Conservation (phyloP, 2,888 invertebrate genomes). For the Cremastinae sp. region DNA sequence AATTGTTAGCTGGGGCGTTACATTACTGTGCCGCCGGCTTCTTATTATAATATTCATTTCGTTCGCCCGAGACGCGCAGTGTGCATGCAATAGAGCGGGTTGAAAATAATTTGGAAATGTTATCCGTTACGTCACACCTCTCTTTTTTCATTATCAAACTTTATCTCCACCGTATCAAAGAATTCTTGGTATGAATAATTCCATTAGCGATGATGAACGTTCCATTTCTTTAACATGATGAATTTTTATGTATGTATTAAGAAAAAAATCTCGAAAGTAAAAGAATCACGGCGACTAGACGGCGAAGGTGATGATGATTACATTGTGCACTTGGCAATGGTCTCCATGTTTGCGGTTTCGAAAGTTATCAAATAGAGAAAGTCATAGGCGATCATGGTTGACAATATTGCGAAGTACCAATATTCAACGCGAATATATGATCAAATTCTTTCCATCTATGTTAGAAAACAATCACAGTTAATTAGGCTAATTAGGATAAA, state of each 20-base stretch:
- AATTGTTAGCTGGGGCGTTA: slow-evolving; percentile 30
- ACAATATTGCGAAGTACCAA: too few relatives aligned
- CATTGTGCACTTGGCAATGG: background rate
- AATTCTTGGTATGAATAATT: background rate
- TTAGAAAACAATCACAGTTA: too few relatives aligned
- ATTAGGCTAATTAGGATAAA: too few relatives aligned
- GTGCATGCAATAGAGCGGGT: background rate
- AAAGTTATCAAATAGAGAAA: too few relatives aligned
- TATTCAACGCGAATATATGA: too few relatives aligned
- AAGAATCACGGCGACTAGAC: background rate
- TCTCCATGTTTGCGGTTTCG: too few relatives aligned
- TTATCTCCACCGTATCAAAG: background rate
- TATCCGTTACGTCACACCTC: background rate
- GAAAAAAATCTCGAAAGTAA: too few relatives aligned
- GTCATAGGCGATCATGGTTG: too few relatives aligned
- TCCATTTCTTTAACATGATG: too few relatives aligned
- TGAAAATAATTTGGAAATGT: slow-evolving; percentile 9
- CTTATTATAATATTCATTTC: slow-evolving; percentile 25
- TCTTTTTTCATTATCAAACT: background rate
- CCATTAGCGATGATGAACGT: too few relatives aligned
- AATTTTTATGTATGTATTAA: too few relatives aligned
- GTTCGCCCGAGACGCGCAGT: slow-evolving; percentile 4
- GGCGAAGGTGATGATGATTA: background rate
- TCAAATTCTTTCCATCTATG: slow-evolving; percentile 44
- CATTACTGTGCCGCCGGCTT: slow-evolving; percentile 25